A percentile compares a stretch with the other conserved stretches of the same genome.
Evolutionary conservation across 2,888 invertebrate genomes (phyloP).

Genomic region (Creontiades dilutus): DNA sequence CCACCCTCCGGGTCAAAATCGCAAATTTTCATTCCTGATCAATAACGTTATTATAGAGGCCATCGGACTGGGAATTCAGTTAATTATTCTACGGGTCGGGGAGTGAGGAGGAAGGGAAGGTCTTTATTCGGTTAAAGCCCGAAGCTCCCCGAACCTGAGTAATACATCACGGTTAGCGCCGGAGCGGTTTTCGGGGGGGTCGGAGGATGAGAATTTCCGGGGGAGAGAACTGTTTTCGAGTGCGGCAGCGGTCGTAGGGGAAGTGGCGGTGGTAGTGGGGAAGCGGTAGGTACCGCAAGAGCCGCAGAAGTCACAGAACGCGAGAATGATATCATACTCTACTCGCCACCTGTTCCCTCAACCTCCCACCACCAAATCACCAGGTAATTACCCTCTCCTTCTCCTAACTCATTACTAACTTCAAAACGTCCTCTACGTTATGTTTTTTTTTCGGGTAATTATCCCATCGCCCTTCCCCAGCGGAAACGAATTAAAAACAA

Average conservation of each 20-base stretch:
- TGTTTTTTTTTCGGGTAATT: not conserved
- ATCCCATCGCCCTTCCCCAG: no score
- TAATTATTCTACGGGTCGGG: conserved; percentile 58
- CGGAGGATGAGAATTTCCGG: no score
- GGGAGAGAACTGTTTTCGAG: no score
- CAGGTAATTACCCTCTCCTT: conserved; percentile 31
- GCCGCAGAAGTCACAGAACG: conserved; percentile 54
- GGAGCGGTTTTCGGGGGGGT: not conserved
- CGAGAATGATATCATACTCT: conserved; percentile 37
- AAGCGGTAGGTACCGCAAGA: not conserved
- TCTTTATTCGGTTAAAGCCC: conserved; percentile 63
- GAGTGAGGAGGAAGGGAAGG: conserved; percentile 2
- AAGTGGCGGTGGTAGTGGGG: no score
- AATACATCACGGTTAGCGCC: conserved; percentile 57
- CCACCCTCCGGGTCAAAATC: not conserved
- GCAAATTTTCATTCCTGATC: conserved; percentile 65
- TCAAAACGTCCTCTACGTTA: not conserved
- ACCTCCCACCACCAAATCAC: conserved; percentile 35
- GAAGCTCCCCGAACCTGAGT: conserved; percentile 27
- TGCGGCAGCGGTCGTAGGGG: no score
- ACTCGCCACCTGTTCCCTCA: not conserved
- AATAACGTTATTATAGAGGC: conserved; percentile 70
- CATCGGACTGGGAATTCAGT: conserved; percentile 69
- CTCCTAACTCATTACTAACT: conserved; percentile 51
- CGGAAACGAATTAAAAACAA: no score